phyloP scores from a whole-genome alignment of 2,113 vertebrate species.

The Esox niger region DNA sequence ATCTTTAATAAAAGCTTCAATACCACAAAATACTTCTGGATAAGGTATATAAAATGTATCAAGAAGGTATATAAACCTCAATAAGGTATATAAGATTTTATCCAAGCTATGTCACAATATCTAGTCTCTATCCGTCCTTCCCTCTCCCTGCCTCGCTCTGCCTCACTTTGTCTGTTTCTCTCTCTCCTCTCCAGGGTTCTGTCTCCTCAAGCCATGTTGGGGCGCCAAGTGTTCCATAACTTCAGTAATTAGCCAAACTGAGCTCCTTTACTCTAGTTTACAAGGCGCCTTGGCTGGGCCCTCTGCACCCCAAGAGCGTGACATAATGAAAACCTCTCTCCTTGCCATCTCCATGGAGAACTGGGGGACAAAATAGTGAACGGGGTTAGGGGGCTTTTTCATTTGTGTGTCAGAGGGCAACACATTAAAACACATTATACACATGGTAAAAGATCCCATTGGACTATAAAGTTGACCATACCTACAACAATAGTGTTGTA shows the following conservation, averaged over 20 bases:
- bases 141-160: not conserved
- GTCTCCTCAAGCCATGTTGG: not conserved
- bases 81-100: too few species aligned
- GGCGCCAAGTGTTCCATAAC: constrained; percentile 5
- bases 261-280: constrained; percentile 9
- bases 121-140: not conserved
- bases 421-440: too few species aligned
- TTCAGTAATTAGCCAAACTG: constrained; percentile 13
- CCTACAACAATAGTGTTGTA: too few species aligned
- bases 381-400: not conserved
- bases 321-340: constrained; percentile 2
- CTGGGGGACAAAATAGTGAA: not conserved
- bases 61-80: too few species aligned
- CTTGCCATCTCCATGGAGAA: constrained; percentile 3
- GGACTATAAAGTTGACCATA: too few species aligned
- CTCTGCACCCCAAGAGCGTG: not conserved
- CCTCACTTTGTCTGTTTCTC: not conserved
- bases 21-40: too few species aligned
- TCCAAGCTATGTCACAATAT: not conserved
- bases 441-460: too few species aligned
- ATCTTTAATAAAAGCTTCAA: too few species aligned
- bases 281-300: constrained; percentile 12
- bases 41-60: too few species aligned
- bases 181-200: not conserved
- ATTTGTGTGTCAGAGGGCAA: too few species aligned